Evolutionary conservation across 2,888 invertebrate species (phyloP), one percentile per base, ranked within the genome.

Genomic region (Diaphora mendica): DNA sequence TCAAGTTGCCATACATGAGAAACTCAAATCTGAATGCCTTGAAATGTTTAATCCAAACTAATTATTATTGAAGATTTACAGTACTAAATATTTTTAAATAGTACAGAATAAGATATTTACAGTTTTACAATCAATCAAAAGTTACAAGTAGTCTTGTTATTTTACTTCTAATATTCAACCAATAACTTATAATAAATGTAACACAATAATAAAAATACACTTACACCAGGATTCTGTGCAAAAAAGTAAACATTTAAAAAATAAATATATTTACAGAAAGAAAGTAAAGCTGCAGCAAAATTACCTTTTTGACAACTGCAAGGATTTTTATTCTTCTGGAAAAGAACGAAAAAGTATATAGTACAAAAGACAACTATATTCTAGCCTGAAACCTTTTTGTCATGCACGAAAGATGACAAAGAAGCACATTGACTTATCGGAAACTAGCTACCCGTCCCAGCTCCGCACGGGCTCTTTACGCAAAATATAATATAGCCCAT

Each of bases 261-360:
- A 76, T 73, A 71, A 51, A 69, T 69, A 76, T 76, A 73, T 65
- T 73, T 76, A 76, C 76, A 76, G 59, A 73, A 73, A 76, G 64
- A 55, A 67, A 70, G 70, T 72, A 75, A 75, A 70, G 66, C 72
- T 62, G 66, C 70, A 74, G 55, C 68, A 71, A 75, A 75, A 75
- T 68, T 55, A 70, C 64, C 59, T 72, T 70, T 73, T 70, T 73
- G 75, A 75, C 67, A 75, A 75, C 64, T 72, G 64, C 26, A 65
- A 64, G 65, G 33, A 20, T 44, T 59, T 65, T 69, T 62, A 39
- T 69, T 62, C 70, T 66, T 59, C 23, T 70, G 9, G 2, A 44
- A 59, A 30, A 64, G 55, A 71, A 51, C 26, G 35, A 39, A 51
- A 15, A 64, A 23, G 48, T 62, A 55, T 62, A 62, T 59, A 70